Evolutionary conservation across 1,140 invertebrate species (phyloP).

Genomic region (Temnothorax longispinosus): DNA sequence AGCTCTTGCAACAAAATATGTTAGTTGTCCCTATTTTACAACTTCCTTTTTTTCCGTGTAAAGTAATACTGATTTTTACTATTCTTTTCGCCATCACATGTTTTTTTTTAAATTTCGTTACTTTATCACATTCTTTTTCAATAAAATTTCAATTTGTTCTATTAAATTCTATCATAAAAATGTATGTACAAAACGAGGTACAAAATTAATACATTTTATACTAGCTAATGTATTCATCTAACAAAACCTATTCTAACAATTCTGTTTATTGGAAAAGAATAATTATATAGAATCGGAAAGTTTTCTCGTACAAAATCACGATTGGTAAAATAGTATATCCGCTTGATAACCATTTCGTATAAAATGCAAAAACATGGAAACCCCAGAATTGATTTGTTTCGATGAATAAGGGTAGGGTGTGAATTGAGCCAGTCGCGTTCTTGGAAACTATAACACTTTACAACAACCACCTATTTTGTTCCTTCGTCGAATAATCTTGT

Average conservation of each 20-base stretch:
- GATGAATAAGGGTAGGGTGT: neutral
- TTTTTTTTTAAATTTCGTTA: neutral
- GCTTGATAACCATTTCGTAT: neutral
- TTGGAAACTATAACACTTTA: slow-evolving; percentile 19
- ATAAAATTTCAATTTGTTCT: slow-evolving; percentile 2
- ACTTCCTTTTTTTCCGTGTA: no score
- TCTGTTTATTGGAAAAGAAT: neutral
- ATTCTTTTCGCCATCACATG: neutral
- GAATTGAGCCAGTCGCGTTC: slow-evolving; percentile 14
- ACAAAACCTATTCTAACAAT: neutral
- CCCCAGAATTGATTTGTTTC: slow-evolving; percentile 21
- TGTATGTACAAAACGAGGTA: neutral
- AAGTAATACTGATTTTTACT: neutral
- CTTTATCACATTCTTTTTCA: neutral
- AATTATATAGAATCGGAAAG: neutral
- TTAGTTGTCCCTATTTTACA: no score
- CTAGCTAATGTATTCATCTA: neutral
- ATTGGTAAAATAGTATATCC: neutral
- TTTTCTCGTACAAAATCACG: neutral
- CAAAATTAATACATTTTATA: neutral
- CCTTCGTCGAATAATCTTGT: slow-evolving; percentile 13
- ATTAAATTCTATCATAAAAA: neutral
- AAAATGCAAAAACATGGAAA: neutral
- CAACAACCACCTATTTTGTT: slow-evolving; percentile 23
- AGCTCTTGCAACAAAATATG: no score